Evolutionary conservation across 2,797 vertebrate genomes (phyloP), one percentile per base, ranked within the genome.

Genomic region (Acanthornis magna): DNA sequence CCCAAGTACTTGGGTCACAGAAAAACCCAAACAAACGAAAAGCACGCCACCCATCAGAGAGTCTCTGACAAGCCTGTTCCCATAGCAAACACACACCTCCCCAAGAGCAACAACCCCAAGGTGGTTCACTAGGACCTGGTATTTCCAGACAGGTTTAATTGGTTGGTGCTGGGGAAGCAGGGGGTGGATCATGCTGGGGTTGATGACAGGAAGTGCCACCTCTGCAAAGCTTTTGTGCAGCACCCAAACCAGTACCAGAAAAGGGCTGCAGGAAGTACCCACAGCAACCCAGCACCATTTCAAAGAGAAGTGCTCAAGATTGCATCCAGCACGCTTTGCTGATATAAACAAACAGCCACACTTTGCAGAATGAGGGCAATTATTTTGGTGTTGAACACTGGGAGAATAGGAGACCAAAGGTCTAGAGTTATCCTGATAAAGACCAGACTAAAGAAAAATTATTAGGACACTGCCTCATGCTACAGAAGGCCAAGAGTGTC

Each of bases 301-400:
- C 23, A 8, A 79, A 47, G 6, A 45, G 20, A 26, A 40, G 15
- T 1, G 29, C 7, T 53, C 7, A 7, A 30, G 70, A n/a, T 0
- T 60, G 54, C 38, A 13, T 3, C 10, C 14, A 55, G 53, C 10
- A 18, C 0, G 7, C 36, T 71, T 26, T 77, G 68, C 77, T 91
- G 61, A 25, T 30, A 50, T 4, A 16, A 54, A 34, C 32, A 82
- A 54, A 42, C 32, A 82, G 57, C 13, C 42, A 23, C 7, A 2
- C 19, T 55, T 20, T 1, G 43, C 2, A 40, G 38, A 80, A 45
- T 1, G 0, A 40, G 16, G 9, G 26, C 9, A 50, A 83, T 7
- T 8, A 21, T 54, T 81, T 9, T 29, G 23, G 25, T 43, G 26
- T 48, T 67, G 61, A 53, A 68, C 26, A 3, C 0, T 13, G 9